Conservation (phyloP, 1,140 invertebrate species). For the Protaetia brevitarsis region DNA sequence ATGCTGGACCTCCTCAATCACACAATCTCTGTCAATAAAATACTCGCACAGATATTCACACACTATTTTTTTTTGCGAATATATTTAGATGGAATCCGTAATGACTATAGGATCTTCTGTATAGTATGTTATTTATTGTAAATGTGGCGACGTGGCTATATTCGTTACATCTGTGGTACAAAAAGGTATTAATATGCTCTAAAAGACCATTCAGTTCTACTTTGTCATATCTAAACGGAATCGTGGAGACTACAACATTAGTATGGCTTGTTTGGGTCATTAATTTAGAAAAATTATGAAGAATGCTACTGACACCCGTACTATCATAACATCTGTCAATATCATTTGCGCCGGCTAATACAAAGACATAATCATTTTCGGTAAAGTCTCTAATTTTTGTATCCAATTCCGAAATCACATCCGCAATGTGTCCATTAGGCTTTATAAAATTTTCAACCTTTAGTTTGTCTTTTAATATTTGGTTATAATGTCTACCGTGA, state of each 20-base stretch:
- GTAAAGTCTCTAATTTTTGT: too few species aligned
- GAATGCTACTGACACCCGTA: neutral
- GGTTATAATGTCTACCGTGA: neutral
- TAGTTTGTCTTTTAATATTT: neutral
- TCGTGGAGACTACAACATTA: neutral
- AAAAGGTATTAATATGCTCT: neutral
- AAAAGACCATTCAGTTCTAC: neutral
- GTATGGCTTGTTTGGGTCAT: neutral
- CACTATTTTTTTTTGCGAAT: too few species aligned
- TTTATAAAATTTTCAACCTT: neutral
- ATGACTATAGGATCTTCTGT: neutral
- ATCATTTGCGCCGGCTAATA: neutral
- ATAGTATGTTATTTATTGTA: neutral
- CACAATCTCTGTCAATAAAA: too few species aligned
- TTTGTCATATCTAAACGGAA: neutral
- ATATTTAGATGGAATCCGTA: neutral
- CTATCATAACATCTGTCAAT: neutral
- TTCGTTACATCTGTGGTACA: neutral
- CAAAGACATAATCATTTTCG: neutral
- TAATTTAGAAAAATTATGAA: neutral
- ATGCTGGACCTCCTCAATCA: too few species aligned
- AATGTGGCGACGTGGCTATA: neutral
- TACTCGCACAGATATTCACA: too few species aligned
- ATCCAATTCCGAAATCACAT: too few species aligned
- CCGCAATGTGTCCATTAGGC: too few species aligned